A percentile compares a stretch with the other conserved stretches of the same genome.
These are phyloP conservation scores for Beris morrisii DNA, from an alignment of 2,888 invertebrate species.

Conservation along the genomic window DNA sequence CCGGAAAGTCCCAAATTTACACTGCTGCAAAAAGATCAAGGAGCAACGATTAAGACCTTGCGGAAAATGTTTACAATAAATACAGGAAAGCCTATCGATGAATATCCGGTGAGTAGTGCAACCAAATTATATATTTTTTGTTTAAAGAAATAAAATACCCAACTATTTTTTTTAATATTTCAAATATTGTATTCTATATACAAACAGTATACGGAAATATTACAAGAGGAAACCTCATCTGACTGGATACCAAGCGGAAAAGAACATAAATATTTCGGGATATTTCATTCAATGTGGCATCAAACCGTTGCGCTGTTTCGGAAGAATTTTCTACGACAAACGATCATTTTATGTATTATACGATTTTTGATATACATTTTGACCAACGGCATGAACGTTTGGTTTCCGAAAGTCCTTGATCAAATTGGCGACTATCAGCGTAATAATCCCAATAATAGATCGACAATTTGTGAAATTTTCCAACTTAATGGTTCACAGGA, in stretches of 20 bases:
- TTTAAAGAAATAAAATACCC: too few relatives aligned
- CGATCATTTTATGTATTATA: conserved; percentile 47
- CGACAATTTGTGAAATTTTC: conserved; percentile 49
- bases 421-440: conserved; percentile 46
- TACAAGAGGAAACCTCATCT: conserved; percentile 10
- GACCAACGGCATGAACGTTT: conserved; percentile 52
- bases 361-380: conserved; percentile 51
- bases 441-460: conserved; percentile 44
- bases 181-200: too few relatives aligned
- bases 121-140: too few relatives aligned
- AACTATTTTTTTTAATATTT: too few relatives aligned
- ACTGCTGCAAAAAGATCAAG: conserved; percentile 45
- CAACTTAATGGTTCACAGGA: conserved; percentile 41
- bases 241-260: background rate
- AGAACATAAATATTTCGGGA: background rate
- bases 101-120: conserved; percentile 41
- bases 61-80: conserved; percentile 46
- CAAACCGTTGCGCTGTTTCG: conserved; percentile 52
- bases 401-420: conserved; percentile 52
- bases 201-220: conserved; percentile 17
- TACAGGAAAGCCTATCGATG: conserved; percentile 43
- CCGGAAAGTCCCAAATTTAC: conserved; percentile 54
- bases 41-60: conserved; percentile 46
- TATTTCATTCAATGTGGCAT: conserved; percentile 49
- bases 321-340: conserved; percentile 46